These are phyloP conservation scores for Ditylenchus dipsaci DNA, from an alignment of 1,140 invertebrate species.

Conservation along the genomic window DNA sequence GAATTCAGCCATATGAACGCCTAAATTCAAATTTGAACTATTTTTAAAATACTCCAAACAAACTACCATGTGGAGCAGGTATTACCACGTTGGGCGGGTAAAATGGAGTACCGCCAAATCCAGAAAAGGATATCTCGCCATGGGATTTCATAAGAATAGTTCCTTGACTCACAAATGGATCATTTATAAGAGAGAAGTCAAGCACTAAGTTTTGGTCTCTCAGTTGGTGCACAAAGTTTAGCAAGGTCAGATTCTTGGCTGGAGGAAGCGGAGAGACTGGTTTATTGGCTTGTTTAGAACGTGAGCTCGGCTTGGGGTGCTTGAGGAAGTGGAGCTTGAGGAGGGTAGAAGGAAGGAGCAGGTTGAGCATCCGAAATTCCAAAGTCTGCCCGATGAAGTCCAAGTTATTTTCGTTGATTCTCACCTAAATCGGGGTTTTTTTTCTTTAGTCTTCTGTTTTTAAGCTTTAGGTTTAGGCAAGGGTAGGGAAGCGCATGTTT, in stretches of 20 bases:
- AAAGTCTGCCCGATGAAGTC: constrained; percentile 56
- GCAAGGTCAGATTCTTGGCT: constrained; percentile 47
- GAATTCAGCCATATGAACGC: constrained; percentile 56
- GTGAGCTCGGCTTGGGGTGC: not conserved
- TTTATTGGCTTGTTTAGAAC: not conserved
- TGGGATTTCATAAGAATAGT: constrained; percentile 52
- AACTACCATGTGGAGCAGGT: constrained; percentile 49
- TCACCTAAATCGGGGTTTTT: constrained; percentile 33
- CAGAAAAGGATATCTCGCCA: constrained; percentile 53
- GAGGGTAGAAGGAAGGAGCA: constrained; percentile 7
- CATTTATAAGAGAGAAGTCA: constrained; percentile 50
- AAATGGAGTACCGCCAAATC: constrained; percentile 52
- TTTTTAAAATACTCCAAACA: constrained; percentile 7
- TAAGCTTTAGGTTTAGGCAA: too few species aligned
- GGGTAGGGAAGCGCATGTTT: too few species aligned
- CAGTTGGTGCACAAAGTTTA: constrained; percentile 54
- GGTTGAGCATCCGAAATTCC: constrained; percentile 32
- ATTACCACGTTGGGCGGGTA: constrained; percentile 54
- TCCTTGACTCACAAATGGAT: constrained; percentile 53
- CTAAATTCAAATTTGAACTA: constrained; percentile 21
- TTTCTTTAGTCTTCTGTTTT: too few species aligned
- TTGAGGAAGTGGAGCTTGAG: constrained; percentile 21
- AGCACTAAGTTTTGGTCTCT: constrained; percentile 51
- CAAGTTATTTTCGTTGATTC: constrained; percentile 55
- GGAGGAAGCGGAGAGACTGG: constrained; percentile 4